Evolutionary conservation across 2,797 vertebrate genomes (phyloP), one percentile per base, ranked within the genome.

Genomic region (Arrhamphus sclerolepis): DNA sequence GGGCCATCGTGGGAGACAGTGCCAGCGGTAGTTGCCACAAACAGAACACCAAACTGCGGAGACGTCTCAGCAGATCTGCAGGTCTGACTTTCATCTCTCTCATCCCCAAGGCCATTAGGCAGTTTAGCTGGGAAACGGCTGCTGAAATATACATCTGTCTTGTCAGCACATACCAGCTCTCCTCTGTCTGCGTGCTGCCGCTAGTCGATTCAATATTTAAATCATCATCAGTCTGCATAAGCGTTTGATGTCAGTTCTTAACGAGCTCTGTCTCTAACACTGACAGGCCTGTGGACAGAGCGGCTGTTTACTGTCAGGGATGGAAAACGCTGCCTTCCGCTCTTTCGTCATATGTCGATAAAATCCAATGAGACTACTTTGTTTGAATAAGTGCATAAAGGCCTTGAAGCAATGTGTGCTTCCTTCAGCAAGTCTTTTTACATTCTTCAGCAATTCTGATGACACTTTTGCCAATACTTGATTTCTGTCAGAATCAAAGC

Each of bases 131-230:
- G 86, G 87, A 92, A 92, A 89, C 65, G 78, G 77, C 86, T 90
- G 78, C 76, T 92, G 75, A 92, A 91, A 93, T 89, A 91, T 91
- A 89, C 84, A 90, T 91, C 85, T 89, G 84, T 84, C 84, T 87
- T 60, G 84, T 90, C 87, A 86, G 87, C 86, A 82, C 78, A 73
- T 65, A 71, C 53, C 72, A 76, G 75, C 75, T 70, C 72, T 70
- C 41, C 66, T 73, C 81, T 74, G 81, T 78, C 80, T 83, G 73
- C 44, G 2, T 47, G 70, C 71, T 7, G 70, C 80, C 24, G 62
- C 74, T 40, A 60, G 87, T 90, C 77, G 50, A 73, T 85, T 89
- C 85, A 89, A 87, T 89, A 91, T 91, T 91, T 86, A 86, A 89
- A 90, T 84, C 78, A 90, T 84, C 78, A 72, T 83, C 84, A 80